Conservation (phyloP, 2,797 vertebrate species). For the Aselliscus stoliczkanus region DNA sequence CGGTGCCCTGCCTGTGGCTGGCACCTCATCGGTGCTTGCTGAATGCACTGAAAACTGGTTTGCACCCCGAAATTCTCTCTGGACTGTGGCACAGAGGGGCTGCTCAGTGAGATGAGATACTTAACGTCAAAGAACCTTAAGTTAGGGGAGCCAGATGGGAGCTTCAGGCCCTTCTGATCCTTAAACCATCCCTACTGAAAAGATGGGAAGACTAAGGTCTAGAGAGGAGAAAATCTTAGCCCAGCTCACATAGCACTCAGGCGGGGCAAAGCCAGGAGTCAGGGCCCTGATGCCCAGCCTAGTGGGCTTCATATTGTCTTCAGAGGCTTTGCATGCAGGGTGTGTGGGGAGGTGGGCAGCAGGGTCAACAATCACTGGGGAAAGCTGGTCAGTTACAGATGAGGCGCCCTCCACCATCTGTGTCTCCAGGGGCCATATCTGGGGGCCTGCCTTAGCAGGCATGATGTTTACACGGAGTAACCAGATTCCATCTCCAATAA, state of each 20-base stretch:
- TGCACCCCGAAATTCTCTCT: background rate
- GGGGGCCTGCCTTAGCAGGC: background rate
- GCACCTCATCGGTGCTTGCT: fast-evolving
- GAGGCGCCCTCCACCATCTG: fast-evolving
- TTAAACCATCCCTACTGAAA: background rate
- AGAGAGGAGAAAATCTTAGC: background rate
- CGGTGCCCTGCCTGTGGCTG: fast-evolving
- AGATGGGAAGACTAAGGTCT: background rate
- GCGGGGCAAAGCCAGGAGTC: background rate
- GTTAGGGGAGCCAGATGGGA: background rate
- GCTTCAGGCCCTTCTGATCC: background rate
- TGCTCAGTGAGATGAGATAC: fast-evolving
- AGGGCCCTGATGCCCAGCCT: background rate
- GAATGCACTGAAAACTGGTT: background rate
- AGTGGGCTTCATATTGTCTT: background rate
- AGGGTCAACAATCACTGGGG: fast-evolving
- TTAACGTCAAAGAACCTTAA: background rate
- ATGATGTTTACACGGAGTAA: background rate
- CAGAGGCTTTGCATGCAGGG: background rate
- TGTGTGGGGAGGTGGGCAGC: fast-evolving
- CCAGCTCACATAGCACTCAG: background rate
- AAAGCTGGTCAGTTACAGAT: background rate
- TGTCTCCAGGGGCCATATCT: background rate
- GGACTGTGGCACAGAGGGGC: background rate
- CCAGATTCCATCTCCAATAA: background rate